phyloP scores from a whole-genome alignment of 1,140 invertebrate genomes.

The Metaphire vulgaris region DNA sequence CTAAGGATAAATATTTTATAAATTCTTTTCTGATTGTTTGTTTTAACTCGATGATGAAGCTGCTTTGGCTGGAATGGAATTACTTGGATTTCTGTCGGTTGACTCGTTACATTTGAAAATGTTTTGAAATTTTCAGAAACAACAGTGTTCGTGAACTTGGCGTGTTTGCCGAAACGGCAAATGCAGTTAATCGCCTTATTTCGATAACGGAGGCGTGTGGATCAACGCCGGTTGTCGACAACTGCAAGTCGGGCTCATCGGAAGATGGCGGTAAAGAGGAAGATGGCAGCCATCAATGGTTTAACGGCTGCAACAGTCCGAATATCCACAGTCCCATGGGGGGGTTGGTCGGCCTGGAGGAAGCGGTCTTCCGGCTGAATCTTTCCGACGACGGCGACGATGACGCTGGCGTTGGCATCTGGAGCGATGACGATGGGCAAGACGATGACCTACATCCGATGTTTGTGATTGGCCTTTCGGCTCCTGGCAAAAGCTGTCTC shows the following conservation, averaged over 20 bases:
- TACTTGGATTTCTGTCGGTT: too few relatives aligned
- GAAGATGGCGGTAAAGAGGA: not conserved
- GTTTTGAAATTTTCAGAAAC: slow-evolving; percentile 72
- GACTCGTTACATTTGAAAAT: too few relatives aligned
- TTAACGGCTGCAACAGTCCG: not conserved
- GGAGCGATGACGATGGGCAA: slow-evolving; percentile 10
- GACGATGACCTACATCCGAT: slow-evolving; percentile 27
- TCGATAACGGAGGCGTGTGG: not conserved
- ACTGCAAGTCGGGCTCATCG: not conserved
- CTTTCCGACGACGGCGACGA: not conserved
- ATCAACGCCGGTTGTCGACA: not conserved
- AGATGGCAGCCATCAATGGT: not conserved
- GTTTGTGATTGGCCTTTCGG: slow-evolving; percentile 68
- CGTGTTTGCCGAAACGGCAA: slow-evolving; percentile 84
- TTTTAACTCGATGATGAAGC: too few relatives aligned
- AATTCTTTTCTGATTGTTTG: too few relatives aligned
- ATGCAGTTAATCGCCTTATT: slow-evolving; percentile 86
- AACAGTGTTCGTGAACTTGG: slow-evolving; percentile 86
- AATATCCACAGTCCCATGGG: not conserved
- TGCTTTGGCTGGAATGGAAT: too few relatives aligned
- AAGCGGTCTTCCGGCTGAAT: not conserved
- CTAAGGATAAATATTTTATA: too few relatives aligned
- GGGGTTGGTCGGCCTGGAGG: not conserved
- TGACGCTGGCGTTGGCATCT: not conserved
- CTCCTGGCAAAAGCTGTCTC: slow-evolving; percentile 72